Base-by-base conservation (phyloP, 2,113 vertebrate genomes). In the Phalacrocorax aristotelis region DNA sequence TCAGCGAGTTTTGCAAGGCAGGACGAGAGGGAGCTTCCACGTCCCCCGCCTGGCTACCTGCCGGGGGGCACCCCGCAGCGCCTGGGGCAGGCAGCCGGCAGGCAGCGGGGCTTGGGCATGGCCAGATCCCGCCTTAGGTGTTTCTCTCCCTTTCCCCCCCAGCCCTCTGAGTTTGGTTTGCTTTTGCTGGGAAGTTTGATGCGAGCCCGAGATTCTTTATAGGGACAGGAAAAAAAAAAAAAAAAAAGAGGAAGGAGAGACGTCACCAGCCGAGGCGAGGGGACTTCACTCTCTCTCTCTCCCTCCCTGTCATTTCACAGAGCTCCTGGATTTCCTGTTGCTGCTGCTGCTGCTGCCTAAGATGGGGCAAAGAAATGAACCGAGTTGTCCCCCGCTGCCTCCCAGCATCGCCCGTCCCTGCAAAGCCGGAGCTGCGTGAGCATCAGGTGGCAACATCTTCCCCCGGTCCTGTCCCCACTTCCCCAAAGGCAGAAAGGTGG, bases 131-230 rank as follows among this genome's bases (percentile, higher is more conserved):
- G 10, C 68, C 68, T 6, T n/a, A 25, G 88, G 61, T 42, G 48
- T 42, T n/a, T 20, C 29, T 36, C 52, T 44, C 55, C 51, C n/a
- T 87, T 23, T 36, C 11, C 75, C 75, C 74, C 72, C 19, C 44
- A 48, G 58, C 89, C 88, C 65, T 85, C 90, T 48, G 90, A 38
- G 60, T n/a, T 20, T 30, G 79, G 34, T 52, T 6, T 27, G 44
- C 87, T 83, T 51, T 83, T 52, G 26, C 90, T 66, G 85, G 92
- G 97, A 97, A 96, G 90, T 95, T 97, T 92, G 94, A 94, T 93
- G 84, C 57, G 72, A 96, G 93, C 70, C 86, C n/a, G 83, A 94
- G 96, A 96, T 95, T 95, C 95, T 97, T 97, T 97, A 97, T 95
- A 97, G 95, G 91, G 93, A 93, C 96, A 96, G 90, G 65, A 95